These are phyloP conservation scores for Cyclopterus lumpus DNA, from an alignment of 2,797 vertebrate species.

Conservation along the genomic window DNA sequence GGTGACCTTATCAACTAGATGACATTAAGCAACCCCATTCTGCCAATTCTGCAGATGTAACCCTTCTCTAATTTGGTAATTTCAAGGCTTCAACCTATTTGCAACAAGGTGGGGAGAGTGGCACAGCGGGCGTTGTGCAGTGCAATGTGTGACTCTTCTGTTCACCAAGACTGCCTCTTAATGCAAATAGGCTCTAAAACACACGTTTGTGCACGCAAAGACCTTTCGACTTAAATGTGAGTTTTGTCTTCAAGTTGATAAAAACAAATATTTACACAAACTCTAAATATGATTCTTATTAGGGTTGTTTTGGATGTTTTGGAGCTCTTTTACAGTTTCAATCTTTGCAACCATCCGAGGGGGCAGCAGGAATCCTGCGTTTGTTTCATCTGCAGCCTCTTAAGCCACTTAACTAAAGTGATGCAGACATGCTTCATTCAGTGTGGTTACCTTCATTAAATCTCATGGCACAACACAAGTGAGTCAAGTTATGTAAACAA, in stretches of 20 bases:
- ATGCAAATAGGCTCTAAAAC: conserved; percentile 11
- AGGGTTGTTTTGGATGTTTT: not conserved
- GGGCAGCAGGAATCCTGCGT: not conserved
- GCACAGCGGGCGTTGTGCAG: conserved; percentile 15
- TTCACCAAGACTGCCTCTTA: not conserved
- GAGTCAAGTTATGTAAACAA: too few species aligned
- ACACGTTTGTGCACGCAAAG: not conserved
- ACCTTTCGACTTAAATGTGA: not conserved
- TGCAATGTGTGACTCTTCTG: conserved; percentile 21
- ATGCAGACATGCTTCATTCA: not conserved
- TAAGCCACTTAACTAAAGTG: not conserved
- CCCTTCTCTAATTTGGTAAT: not conserved
- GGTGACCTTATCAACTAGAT: not conserved
- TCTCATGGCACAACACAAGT: not conserved
- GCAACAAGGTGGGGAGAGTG: not conserved
- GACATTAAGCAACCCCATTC: not conserved
- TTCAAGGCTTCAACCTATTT: conserved; percentile 5
- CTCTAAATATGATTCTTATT: not conserved
- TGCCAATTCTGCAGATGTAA: not conserved
- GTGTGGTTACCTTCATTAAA: not conserved
- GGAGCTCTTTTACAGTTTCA: not conserved
- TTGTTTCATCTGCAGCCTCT: not conserved
- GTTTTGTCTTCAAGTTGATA: not conserved
- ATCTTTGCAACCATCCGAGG: not conserved
- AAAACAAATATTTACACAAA: not conserved